A percentile compares a stretch with the other conserved stretches of the same genome.
phyloP scores from a whole-genome alignment of 2,113 vertebrate species.

The Haemorhous mexicanus region DNA sequence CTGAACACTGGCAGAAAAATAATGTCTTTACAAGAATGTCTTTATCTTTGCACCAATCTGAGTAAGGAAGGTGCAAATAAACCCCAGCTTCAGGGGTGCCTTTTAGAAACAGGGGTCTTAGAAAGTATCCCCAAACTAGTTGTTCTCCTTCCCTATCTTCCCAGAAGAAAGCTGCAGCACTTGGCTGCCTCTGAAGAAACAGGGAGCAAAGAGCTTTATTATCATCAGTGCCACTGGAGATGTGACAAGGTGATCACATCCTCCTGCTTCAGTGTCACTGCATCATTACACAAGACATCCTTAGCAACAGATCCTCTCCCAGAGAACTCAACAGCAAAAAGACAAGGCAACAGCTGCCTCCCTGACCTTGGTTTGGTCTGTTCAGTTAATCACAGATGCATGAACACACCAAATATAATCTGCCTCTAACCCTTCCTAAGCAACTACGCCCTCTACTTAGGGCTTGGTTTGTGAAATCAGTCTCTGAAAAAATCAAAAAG shows the following conservation, averaged over 20 bases:
- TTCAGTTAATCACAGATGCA: background rate
- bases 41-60: background rate
- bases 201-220: background rate
- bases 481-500: background rate
- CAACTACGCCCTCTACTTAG: rapidly evolving
- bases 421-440: background rate
- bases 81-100: background rate
- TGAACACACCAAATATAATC: background rate
- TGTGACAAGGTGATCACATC: background rate
- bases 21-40: background rate
- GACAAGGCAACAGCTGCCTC: background rate
- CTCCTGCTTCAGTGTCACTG: background rate
- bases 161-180: background rate
- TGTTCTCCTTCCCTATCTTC: background rate
- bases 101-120: background rate
- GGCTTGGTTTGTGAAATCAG: background rate
- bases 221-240: rapidly evolving
- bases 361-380: background rate
- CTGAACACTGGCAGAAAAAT: background rate
- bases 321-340: background rate
- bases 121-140: background rate
- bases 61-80: background rate
- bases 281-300: background rate
- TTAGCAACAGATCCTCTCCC: background rate
- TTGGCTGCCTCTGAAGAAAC: background rate